Conservation (phyloP, 1,140 invertebrate genomes). For the Monochamus saltuarius region DNA sequence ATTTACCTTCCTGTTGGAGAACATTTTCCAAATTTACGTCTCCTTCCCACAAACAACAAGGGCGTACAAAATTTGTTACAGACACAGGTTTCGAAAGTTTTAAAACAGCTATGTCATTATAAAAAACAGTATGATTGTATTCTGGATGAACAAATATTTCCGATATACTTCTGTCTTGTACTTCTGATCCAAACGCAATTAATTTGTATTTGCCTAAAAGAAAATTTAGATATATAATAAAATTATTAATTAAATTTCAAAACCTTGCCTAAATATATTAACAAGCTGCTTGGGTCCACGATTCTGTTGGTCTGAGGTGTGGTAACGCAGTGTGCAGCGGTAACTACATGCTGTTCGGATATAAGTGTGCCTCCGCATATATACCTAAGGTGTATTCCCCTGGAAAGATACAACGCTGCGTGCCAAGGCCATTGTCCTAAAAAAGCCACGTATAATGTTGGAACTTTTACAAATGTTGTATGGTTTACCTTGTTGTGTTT, state of each 20-base stretch:
- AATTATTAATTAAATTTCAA: neutral
- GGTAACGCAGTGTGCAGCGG: slow-evolving; percentile 78
- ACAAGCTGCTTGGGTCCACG: slow-evolving; percentile 32
- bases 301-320: slow-evolving; percentile 33
- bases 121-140: slow-evolving; percentile 57
- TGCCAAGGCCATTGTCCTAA: slow-evolving; percentile 50
- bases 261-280: slow-evolving; percentile 36
- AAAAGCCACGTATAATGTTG: too few relatives aligned
- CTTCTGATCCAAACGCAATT: slow-evolving; percentile 35
- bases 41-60: slow-evolving; percentile 57
- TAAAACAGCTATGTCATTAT: slow-evolving; percentile 67
- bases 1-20: slow-evolving; percentile 33
- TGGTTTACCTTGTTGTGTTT: slow-evolving; percentile 38
- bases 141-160: slow-evolving; percentile 59
- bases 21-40: slow-evolving; percentile 25
- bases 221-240: slow-evolving; percentile 31
- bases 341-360: slow-evolving; percentile 69
- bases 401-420: slow-evolving; percentile 37
- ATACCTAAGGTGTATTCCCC: slow-evolving; percentile 51
- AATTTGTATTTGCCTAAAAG: slow-evolving; percentile 42
- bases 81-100: slow-evolving; percentile 53
- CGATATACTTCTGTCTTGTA: slow-evolving; percentile 48
- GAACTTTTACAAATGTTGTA: too few relatives aligned
- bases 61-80: slow-evolving; percentile 55
- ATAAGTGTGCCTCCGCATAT: slow-evolving; percentile 82